These are phyloP conservation scores for Ctenomys sociabilis DNA, from an alignment of 2,113 vertebrate genomes.

Conservation along the genomic window DNA sequence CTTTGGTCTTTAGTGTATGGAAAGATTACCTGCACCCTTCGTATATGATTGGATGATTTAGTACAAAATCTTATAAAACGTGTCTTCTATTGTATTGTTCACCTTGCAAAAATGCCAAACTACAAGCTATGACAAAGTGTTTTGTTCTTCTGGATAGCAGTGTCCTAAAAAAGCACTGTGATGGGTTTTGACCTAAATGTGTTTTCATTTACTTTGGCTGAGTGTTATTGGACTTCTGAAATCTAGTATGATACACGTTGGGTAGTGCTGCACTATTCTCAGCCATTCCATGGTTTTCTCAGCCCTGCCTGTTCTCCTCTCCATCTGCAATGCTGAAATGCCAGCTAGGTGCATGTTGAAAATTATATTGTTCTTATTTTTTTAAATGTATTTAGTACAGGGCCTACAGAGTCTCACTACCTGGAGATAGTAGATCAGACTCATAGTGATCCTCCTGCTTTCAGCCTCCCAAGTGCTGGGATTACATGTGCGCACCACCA, in stretches of 20 bases:
- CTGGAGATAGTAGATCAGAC: too few relatives aligned
- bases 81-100: too few relatives aligned
- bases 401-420: too few relatives aligned
- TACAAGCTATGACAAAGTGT: background rate
- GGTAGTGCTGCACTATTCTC: background rate
- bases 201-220: background rate
- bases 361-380: background rate
- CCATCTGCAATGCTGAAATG: background rate
- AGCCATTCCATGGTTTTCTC: background rate
- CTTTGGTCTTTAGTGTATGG: too few relatives aligned
- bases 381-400: too few relatives aligned
- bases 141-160: background rate
- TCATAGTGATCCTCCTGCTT: too few relatives aligned
- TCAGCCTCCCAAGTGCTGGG: too few relatives aligned
- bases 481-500: too few relatives aligned
- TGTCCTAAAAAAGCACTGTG: background rate
- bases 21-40: too few relatives aligned
- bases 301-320: background rate
- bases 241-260: background rate
- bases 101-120: too few relatives aligned
- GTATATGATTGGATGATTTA: too few relatives aligned
- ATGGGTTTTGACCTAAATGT: background rate
- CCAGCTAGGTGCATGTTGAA: background rate
- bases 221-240: background rate
- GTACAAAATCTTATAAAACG: too few relatives aligned